phyloP scores from a whole-genome alignment of 1,140 invertebrate genomes.

The Hycleus cichorii region DNA sequence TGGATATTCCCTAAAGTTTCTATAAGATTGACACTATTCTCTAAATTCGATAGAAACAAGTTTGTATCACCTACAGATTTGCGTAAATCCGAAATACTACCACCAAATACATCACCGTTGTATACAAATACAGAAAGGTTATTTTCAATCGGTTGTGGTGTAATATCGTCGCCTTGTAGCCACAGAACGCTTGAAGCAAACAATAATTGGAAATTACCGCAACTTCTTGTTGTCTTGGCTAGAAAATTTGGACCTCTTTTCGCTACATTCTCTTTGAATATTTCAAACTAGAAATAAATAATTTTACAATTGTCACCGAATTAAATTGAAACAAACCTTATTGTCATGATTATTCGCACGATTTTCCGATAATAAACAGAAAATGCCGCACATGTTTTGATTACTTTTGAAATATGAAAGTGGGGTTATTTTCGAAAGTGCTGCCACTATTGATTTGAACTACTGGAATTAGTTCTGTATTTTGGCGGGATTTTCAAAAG shows the following conservation, averaged over 20 bases:
- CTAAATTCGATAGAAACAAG: conserved; percentile 37
- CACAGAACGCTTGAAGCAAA: conserved; percentile 57
- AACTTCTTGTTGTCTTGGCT: conserved; percentile 26
- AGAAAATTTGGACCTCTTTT: conserved; percentile 46
- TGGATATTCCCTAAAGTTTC: conserved; percentile 49
- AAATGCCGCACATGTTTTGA: conserved; percentile 43
- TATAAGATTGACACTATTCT: conserved; percentile 40
- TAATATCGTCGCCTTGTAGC: conserved; percentile 54
- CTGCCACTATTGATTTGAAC: neutral
- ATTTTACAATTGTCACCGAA: conserved; percentile 1
- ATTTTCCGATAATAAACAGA: conserved; percentile 31
- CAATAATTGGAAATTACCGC: conserved; percentile 59
- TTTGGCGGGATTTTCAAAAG: too few species aligned
- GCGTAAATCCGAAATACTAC: conserved; percentile 28
- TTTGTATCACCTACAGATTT: conserved; percentile 41
- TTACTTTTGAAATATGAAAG: neutral
- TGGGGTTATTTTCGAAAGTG: neutral
- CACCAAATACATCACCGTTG: conserved; percentile 76
- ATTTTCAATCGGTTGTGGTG: conserved; percentile 52
- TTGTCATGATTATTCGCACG: conserved; percentile 3
- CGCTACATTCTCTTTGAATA: conserved; percentile 38
- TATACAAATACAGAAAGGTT: conserved; percentile 59
- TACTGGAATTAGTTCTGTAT: too few species aligned
- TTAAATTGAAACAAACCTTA: conserved; percentile 9
- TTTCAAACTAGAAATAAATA: conserved; percentile 38